Base-by-base conservation (phyloP, 2,113 vertebrate genomes). In the Athene noctua region DNA sequence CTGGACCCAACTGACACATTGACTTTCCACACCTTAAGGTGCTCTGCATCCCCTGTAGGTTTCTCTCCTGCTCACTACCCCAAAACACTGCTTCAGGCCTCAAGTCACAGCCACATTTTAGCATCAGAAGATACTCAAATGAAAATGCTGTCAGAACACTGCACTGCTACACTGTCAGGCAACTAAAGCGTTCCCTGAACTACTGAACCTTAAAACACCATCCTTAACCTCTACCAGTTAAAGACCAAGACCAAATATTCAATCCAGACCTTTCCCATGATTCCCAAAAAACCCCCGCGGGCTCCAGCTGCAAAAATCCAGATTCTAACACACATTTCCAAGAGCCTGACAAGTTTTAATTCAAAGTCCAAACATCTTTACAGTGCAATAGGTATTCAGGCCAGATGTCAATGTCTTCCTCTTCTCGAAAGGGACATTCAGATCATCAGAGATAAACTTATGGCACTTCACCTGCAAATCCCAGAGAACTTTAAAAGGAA, bases 81-180 rank as follows among this genome's bases (percentile, higher is more conserved):
- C 59, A 63, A 80, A 92, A 34, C 26, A 2, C 30, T 4, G 3
- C 13, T 22, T 44, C 23, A 27, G n/a, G 10, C 17, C 44, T 68
- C 59, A 67, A 61, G 65, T 46, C 25, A 8, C 0, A 0, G 32
- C 34, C 49, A 5, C 5, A 9, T n/a, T 72, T 65, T 16, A 32
- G 46, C 23, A 61, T 7, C 25, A 13, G 47, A 57, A 23, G 58
- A 36, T 29, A 49, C 2, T 36, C 7, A 20, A 34, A 38, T 10
- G 40, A 23, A 63, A 71, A 59, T 2, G 20, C 38, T 30, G 32
- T 18, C 54, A 70, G 59, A 46, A 27, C 19, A 2, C 13, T 34
- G 54, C 29, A 30, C 20, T 61, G 59, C 9, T 61, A 10, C 6
- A 0, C 20, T 52, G 22, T 2, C 0, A 38, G 82, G 78, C 32